Base-by-base conservation (phyloP, 2,113 vertebrate species). In the Gnathonemus echidnorhynchus region DNA sequence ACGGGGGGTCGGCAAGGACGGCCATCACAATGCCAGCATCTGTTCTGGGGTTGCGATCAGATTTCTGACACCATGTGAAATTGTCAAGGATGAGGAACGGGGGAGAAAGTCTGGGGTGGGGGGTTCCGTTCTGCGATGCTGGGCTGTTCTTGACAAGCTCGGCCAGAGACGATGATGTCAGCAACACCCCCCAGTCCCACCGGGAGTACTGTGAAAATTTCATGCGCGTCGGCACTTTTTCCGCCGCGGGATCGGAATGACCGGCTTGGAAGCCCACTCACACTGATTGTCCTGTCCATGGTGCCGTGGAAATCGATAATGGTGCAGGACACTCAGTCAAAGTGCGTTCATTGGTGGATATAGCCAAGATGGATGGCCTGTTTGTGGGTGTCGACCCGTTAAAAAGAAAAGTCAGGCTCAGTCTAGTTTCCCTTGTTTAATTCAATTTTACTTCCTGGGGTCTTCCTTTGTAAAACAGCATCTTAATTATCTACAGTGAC, bases 11-110 rank as follows among this genome's bases (percentile, higher is more conserved):
- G 2, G 35, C 35, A 0, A 70, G 62, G 27, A 31, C n/a, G 3
- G 62, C n/a, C n/a, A 4, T 85, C 46, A 86, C 45, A 86, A 86
- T 50, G 48, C 46, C 15, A 86, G n/a, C n/a, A 86, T 27, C 45
- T 86, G 84, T 86, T 86, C 84, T 50, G 5, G 3, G 84, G n/a
- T 11, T 31, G 48, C 27, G 84, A n/a, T 86, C 84, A 2, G 48
- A 86, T 50, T 86, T 86, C 84, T 49, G 45, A 86, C 84, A 86
- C n/a, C 48, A 50, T 49, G 45, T 27, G 84, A 86, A 24, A 86
- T 50, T 11, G 45, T 86, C 24, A n/a, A 24, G 45, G 6, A 50
- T 49, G 46, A 49, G 45, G 24, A 46, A 27, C 24, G 4, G 83
- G 48, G 84, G n/a, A 21, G 11, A 49, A 15, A 27, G 48, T 49